Conservation (phyloP, 2,888 invertebrate genomes). For the Spatulosminthurus flaviceps region DNA sequence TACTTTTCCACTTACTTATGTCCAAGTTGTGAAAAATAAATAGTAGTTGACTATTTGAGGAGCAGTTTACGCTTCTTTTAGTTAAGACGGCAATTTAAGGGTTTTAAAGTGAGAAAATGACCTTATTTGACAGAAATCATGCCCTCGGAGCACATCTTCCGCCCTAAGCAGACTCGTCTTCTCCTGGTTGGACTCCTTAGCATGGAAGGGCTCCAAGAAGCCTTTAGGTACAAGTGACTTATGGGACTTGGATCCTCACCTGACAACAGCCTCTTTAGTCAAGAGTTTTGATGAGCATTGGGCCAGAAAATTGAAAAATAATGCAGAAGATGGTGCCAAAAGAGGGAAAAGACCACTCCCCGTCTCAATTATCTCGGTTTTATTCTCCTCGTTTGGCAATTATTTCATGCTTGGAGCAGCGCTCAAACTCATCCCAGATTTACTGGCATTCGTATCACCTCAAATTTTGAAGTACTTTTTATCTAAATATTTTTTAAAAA, state of each 20-base stretch:
- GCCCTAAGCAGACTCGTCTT: constrained; percentile 87
- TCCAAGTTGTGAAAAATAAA: no score
- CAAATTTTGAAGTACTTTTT: constrained; percentile 78
- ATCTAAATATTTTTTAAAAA: no score
- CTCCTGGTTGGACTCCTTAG: constrained; percentile 78
- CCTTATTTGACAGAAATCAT: constrained; percentile 74
- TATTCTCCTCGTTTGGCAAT: constrained; percentile 86
- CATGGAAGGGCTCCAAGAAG: constrained; percentile 68
- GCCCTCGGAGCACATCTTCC: constrained; percentile 85
- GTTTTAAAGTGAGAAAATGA: no score
- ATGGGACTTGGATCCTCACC: constrained; percentile 69
- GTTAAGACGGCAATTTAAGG: no score
- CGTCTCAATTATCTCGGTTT: constrained; percentile 84
- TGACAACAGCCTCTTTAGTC: constrained; percentile 65
- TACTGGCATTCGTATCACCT: constrained; percentile 88
- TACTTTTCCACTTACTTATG: no score
- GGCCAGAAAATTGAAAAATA: constrained; percentile 66
- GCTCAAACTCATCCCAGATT: constrained; percentile 83
- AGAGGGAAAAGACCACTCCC: constrained; percentile 68
- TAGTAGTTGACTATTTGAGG: no score
- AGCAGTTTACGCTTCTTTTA: no score
- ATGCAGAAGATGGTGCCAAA: constrained; percentile 47
- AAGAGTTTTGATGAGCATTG: constrained; percentile 67
- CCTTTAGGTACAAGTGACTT: constrained; percentile 69
- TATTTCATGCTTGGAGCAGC: constrained; percentile 86